Evolutionary conservation across 2,113 vertebrate species (phyloP), one percentile per base, ranked within the genome.

Genomic region (Clarias macrocephalus): DNA sequence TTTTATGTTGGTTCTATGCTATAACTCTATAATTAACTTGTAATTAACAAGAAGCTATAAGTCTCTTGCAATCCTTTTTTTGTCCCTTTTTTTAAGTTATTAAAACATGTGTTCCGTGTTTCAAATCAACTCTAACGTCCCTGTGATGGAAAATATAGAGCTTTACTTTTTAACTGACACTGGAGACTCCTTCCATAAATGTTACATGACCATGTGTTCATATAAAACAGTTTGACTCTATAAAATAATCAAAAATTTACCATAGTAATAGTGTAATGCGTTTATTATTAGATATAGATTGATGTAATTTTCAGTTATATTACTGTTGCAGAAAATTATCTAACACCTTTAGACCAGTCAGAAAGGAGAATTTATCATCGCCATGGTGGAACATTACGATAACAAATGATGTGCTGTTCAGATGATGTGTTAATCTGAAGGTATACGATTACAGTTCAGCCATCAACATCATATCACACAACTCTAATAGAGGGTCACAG

Each of bases 381-480:
- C 12, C 5, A 12, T 28, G 73, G 11, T 52, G 15, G 6, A 54
- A 28, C 70, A 52, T 28, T 54, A 5, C n/a, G 42, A 13, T 25
- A 48, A 21, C 21, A 48, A 25, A 75, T 13, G 37, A 23, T 52
- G 25, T 25, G 25, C 12, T 13, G 72, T 23, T 11, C 66, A 30
- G 66, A 25, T 16, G 33, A 18, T 5, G 62, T 6, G 82, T 52
- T 83, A 13, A 28, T 30, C 68, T 37, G 16, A 37, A 19, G 28
- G 63, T 11, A 42, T 28, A 42, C 16, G 62, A 56, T 37, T 23
- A 70, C 48, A 7, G 52, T 56, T 52, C 72, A 84, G 77, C 13
- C 77, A 28, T 23, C 63, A 57, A 79, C 15, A n/a, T 84, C 87
- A 57, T 70, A 28, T 48, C 10, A 83, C 28, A 25, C 68, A 33